These are phyloP conservation scores for Acanthurus tractus DNA, from an alignment of 2,797 vertebrate genomes.

Conservation along the genomic window DNA sequence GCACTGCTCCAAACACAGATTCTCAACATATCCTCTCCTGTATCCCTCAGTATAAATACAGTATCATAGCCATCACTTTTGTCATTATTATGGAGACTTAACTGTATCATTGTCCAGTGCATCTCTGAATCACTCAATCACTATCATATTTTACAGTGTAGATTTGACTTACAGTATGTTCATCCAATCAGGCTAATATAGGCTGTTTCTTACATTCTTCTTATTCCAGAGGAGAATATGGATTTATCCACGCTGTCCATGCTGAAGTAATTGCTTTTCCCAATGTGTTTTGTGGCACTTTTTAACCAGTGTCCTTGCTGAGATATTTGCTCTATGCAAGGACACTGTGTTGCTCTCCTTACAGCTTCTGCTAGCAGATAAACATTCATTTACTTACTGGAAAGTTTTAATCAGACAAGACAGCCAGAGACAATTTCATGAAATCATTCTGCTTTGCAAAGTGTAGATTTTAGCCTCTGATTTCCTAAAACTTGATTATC, in stretches of 20 bases:
- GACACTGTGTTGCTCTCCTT: constrained; percentile 70
- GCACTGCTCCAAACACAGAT: constrained; percentile 69
- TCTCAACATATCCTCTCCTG: constrained; percentile 52
- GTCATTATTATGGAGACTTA: constrained; percentile 43
- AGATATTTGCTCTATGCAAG: constrained; percentile 55
- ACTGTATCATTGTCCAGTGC: constrained; percentile 49
- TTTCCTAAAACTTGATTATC: constrained; percentile 34
- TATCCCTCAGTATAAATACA: constrained; percentile 37
- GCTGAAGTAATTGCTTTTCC: constrained; percentile 44
- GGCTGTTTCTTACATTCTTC: constrained; percentile 26
- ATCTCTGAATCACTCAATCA: constrained; percentile 49
- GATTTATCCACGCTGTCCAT: constrained; percentile 16
- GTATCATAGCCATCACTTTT: constrained; percentile 48
- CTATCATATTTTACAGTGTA: constrained; percentile 28
- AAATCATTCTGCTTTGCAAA: constrained; percentile 55
- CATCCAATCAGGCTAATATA: constrained; percentile 27
- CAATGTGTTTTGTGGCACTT: constrained; percentile 46
- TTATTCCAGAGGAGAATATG: constrained; percentile 39
- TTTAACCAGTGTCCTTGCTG: constrained; percentile 55
- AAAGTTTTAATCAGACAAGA: constrained; percentile 57
- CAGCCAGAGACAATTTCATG: constrained; percentile 79
- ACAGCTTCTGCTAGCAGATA: constrained; percentile 67
- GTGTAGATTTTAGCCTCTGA: constrained; percentile 35
- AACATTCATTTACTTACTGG: constrained; percentile 35
- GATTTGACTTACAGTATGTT: constrained; percentile 19